Base-by-base conservation (phyloP, 35 echinoderm and acorn worm species). In the Patiria miniata region DNA sequence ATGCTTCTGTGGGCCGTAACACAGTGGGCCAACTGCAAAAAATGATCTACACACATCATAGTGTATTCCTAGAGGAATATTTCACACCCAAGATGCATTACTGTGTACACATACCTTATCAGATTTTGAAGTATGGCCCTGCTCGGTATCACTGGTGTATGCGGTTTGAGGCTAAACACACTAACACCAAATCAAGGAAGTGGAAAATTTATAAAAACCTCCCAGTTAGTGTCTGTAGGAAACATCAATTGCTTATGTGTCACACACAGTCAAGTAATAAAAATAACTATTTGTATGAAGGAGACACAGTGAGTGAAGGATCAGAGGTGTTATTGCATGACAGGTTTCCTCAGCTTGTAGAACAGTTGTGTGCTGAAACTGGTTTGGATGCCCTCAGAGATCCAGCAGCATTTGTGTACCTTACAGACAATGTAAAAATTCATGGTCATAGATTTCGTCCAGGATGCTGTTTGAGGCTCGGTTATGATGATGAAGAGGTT, bases 141-240 rank as follows among this genome's bases (percentile, higher is more conserved):
- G 17, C 16, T 9, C 33, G 82, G 30, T 28, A 51, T 34, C 85
- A 87, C 39, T 92, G 83, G 90, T 87, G 84, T 73, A 92, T 92
- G 90, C 84, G 79, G 1, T 87, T 87, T 42, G 90, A 92, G 47
- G 90, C 76, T 5, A 87, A 92, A 87, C 90, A 92, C 39, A 58
- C 37, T 61, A 92, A 87, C 36, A 81, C 81, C 59, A 92, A 81
- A 40, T 37, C 51, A 47, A 59, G 47, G 8, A 87, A 42, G 40
- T 87, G 85, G 86, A 93, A 83, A 93, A 61, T 21, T 60, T 93
- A 88, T 55, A 83, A 88, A 37, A 93, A 88, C 29, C 34, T 93
- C 34, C 86, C 91, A 53, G 38, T 68, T 15, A 87, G 78, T 15
- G 52, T 93, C 7, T 40, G 36, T 42, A 33, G 18, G 14, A 83